A percentile compares a stretch with the other conserved stretches of the same genome.
These are phyloP conservation scores for Apostichopus leukothele DNA, from an alignment of 53 echinoderm and acorn worm species.

Conservation along the genomic window DNA sequence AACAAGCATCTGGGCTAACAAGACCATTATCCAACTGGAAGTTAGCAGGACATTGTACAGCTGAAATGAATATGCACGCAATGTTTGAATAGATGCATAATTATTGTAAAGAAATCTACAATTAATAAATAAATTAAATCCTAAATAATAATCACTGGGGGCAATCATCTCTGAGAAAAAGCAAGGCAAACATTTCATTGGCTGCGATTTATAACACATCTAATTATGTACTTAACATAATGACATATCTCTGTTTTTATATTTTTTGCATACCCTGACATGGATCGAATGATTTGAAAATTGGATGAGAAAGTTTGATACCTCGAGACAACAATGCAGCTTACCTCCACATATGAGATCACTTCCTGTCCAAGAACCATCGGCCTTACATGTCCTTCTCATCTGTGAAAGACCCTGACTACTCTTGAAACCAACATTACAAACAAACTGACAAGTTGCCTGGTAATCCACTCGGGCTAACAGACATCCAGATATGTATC, in stretches of 20 bases:
- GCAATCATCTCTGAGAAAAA: too few species aligned
- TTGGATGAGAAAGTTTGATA: background rate
- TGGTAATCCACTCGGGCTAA: slow-evolving; percentile 56
- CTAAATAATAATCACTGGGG: too few species aligned
- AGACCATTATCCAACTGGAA: slow-evolving; percentile 47
- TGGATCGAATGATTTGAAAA: too few species aligned
- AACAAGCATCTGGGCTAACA: slow-evolving; percentile 57
- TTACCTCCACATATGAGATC: slow-evolving; percentile 66
- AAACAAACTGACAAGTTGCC: slow-evolving; percentile 68
- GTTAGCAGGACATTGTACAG: slow-evolving; percentile 54
- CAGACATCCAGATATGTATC: slow-evolving; percentile 60
- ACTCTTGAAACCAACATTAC: slow-evolving; percentile 65
- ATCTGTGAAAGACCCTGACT: slow-evolving; percentile 32
- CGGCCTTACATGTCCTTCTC: slow-evolving; percentile 66
- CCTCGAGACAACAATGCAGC: background rate
- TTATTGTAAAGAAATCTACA: too few species aligned
- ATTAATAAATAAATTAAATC: too few species aligned
- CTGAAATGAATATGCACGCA: slow-evolving; percentile 3
- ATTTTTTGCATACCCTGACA: too few species aligned
- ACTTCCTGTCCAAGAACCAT: slow-evolving; percentile 68
- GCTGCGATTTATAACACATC: too few species aligned
- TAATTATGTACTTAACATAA: too few species aligned
- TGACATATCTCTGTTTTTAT: too few species aligned
- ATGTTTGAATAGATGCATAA: too few species aligned
- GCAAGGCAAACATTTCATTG: too few species aligned